Base-by-base conservation (phyloP, 2,888 invertebrate genomes). In the Spialia ferax region DNA sequence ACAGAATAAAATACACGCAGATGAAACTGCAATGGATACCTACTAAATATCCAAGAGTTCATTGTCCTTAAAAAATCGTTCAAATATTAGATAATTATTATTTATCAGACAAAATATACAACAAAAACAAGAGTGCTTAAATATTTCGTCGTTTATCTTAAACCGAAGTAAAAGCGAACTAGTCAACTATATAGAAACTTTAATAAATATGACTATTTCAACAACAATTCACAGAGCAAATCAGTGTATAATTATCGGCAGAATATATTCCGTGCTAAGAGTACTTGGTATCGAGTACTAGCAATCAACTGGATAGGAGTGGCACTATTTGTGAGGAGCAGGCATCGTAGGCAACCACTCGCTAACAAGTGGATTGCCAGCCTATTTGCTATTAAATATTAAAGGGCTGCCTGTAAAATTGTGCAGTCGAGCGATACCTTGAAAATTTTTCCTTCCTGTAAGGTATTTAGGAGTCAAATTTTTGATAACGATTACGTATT, bases 281-380 rank as follows among this genome's bases (percentile, higher is more conserved):
- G 57, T 32, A 32, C 56, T 63, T 23, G 20, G 42, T 42, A 50
- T 56, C 50, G 32, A 65, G 64, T 35, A 65, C 59, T 50, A 32
- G 65, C 65, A 65, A 65, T 65, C 59, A 65, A 52, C 50, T 59
- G 64, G 50, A 59, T 65, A 65, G 38, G 52, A 59, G 55, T 29
- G 63, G 52, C 57, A 18, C 59, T 66, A 45, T 65, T 65, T 60
- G 59, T 65, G 59, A 66, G 59, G 10, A 38, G 57, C n/a, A 42
- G 42, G 42, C 65, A 59, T 59, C 60, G 60, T 15, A 23, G 59
- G 52, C 52, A 60, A 45, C 42, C 54, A 60, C 54, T 66, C 52
- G 54, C 52, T 45, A n/a, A 60, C 54, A 20, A 66, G 65, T 66
- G 52, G 50, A 29, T 66, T 42, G 20, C 29, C 50, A 65, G 59